Conservation (phyloP, 2,888 invertebrate species). For the Dinocampus coccinellae region DNA sequence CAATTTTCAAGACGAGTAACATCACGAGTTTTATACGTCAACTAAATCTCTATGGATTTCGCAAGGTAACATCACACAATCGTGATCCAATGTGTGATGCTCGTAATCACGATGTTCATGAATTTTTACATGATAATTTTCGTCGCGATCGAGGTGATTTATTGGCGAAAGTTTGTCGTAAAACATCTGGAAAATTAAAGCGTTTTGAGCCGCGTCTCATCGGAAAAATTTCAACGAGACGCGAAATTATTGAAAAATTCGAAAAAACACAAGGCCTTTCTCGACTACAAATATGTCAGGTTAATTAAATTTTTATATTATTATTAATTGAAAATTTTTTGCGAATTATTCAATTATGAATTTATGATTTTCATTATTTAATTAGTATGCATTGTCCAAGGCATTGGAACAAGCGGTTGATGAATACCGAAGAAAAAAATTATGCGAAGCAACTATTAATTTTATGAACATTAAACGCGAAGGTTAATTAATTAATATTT, state of each 20-base stretch:
- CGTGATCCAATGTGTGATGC: slow-evolving; percentile 74
- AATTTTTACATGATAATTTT: slow-evolving; percentile 75
- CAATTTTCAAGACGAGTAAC: slow-evolving; percentile 75
- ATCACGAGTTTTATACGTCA: slow-evolving; percentile 77
- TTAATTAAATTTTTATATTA: slow-evolving; percentile 33
- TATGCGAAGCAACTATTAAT: slow-evolving; percentile 42
- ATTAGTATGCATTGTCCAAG: slow-evolving; percentile 70
- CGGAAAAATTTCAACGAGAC: neutral
- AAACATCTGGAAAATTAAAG: slow-evolving; percentile 57
- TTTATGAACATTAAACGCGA: neutral
- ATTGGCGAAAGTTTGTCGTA: slow-evolving; percentile 73
- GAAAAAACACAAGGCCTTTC: slow-evolving; percentile 43
- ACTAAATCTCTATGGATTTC: slow-evolving; percentile 75
- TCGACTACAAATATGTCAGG: slow-evolving; percentile 55
- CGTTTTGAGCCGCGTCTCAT: slow-evolving; percentile 19
- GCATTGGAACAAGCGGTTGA: slow-evolving; percentile 69
- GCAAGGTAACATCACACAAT: slow-evolving; percentile 74
- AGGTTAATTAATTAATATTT: slow-evolving; percentile 7
- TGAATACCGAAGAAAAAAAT: slow-evolving; percentile 70
- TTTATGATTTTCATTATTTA: slow-evolving; percentile 5
- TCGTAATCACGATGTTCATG: slow-evolving; percentile 74
- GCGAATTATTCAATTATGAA: neutral
- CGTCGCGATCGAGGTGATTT: slow-evolving; percentile 72
- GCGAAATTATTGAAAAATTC: slow-evolving; percentile 22
- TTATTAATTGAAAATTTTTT: too few relatives aligned